Evolutionary conservation across 2,888 invertebrate genomes (phyloP).

Genomic region (Andricus curvator): DNA sequence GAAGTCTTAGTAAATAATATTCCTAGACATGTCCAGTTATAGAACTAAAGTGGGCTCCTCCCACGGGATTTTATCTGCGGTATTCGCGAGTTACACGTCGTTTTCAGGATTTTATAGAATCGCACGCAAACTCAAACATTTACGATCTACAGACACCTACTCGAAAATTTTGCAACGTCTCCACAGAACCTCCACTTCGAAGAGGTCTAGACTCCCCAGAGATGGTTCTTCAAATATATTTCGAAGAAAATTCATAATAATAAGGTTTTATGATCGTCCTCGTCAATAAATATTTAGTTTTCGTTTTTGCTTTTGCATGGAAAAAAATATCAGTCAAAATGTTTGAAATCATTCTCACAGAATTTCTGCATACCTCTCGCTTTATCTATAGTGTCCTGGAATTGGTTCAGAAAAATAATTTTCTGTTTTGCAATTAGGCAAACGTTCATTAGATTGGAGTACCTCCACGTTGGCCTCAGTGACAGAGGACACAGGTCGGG

Average conservation of each 20-base stretch:
- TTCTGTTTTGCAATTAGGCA: background rate
- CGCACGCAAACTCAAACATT: conserved; percentile 61
- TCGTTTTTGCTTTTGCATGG: background rate
- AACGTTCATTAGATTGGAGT: background rate
- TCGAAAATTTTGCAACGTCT: conserved; percentile 50
- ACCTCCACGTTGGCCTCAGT: background rate
- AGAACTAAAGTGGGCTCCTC: conserved; percentile 10
- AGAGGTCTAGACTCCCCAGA: conserved; percentile 37
- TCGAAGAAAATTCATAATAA: conserved; percentile 16
- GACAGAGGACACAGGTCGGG: conserved; percentile 39
- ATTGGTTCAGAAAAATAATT: background rate
- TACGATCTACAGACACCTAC: conserved; percentile 69
- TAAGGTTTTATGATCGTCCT: conserved; percentile 20
- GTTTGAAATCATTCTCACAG: background rate
- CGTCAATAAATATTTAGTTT: conserved; percentile 7
- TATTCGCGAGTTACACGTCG: conserved; percentile 53
- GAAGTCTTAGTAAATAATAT: background rate
- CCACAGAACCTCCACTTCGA: conserved; percentile 15
- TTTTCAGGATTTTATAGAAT: conserved; percentile 66
- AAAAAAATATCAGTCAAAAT: background rate
- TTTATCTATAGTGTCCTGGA: background rate
- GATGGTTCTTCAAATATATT: conserved; percentile 15
- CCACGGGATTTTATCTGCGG: conserved; percentile 43
- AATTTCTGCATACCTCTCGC: no score
- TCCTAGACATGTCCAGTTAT: background rate